A percentile compares a stretch with the other conserved stretches of the same genome.
phyloP scores from a whole-genome alignment of 2,797 vertebrate species.

The Phrynocephalus forsythii region DNA sequence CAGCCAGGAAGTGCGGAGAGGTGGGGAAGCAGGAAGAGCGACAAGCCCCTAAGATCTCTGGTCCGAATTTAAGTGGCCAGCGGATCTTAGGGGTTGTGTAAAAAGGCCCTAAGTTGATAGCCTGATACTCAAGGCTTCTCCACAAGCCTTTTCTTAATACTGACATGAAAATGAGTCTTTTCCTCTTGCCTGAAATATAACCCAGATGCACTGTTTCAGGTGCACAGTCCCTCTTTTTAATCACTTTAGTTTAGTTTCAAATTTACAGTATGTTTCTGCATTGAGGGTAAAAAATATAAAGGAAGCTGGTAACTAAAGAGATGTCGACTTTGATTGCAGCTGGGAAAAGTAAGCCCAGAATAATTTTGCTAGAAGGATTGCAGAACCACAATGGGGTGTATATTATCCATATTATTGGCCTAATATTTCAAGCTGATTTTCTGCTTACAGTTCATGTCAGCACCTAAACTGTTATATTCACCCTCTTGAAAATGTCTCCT shows the following conservation, averaged over 20 bases:
- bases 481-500: constrained; percentile 77
- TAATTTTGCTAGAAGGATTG: constrained; percentile 71
- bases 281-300: constrained; percentile 1
- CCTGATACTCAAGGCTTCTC: background rate
- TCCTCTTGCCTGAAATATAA: constrained; percentile 18
- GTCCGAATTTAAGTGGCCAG: too few relatives aligned
- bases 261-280: constrained; percentile 21
- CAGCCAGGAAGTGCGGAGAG: too few relatives aligned
- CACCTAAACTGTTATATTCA: constrained; percentile 74
- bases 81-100: too few relatives aligned
- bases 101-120: background rate
- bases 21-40: too few relatives aligned
- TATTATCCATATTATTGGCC: constrained; percentile 77
- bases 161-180: background rate
- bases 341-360: constrained; percentile 57
- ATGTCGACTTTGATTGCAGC: constrained; percentile 62
- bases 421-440: constrained; percentile 78
- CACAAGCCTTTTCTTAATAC: background rate
- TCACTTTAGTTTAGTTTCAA: background rate
- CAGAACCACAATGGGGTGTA: constrained; percentile 71
- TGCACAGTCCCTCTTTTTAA: background rate
- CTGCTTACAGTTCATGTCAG: constrained; percentile 77
- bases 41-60: too few relatives aligned
- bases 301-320: constrained; percentile 52
- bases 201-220: constrained; percentile 1